Percentiles rank a stretch among this genome's conserved stretches.
Conservation (phyloP, 2,113 vertebrate genomes). For the Corydoras sp. region DNA sequence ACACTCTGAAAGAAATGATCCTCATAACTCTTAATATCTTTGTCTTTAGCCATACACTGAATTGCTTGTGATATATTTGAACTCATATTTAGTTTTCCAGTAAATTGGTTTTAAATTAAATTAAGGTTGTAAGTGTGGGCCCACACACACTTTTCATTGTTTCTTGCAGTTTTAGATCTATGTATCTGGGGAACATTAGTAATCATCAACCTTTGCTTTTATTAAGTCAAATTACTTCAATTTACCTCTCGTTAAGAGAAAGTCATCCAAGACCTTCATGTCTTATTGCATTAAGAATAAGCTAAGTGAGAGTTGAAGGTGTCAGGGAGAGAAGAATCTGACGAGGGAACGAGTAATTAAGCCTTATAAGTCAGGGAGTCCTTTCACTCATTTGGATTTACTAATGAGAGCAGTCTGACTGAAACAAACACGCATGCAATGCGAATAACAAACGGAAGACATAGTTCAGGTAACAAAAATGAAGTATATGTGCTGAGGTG, state of each 20-base stretch:
- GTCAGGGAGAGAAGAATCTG: constrained; percentile 8
- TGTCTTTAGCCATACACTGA: too few relatives aligned
- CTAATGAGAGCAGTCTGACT: constrained; percentile 22
- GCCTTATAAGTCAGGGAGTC: constrained; percentile 34
- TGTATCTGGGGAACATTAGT: too few relatives aligned
- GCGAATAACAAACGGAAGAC: constrained; percentile 24
- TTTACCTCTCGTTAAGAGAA: constrained; percentile 27
- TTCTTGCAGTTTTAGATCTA: too few relatives aligned
- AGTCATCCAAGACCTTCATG: constrained; percentile 36
- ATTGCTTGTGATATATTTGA: too few relatives aligned
- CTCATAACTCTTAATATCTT: too few relatives aligned
- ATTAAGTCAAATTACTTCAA: constrained; percentile 27
- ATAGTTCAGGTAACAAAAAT: not conserved
- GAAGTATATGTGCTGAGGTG: too few relatives aligned
- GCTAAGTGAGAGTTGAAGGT: constrained; percentile 21
- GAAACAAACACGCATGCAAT: constrained; percentile 3
- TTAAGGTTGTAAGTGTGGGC: too few relatives aligned
- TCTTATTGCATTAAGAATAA: constrained; percentile 35
- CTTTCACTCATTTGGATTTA: constrained; percentile 16
- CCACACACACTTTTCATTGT: too few relatives aligned
- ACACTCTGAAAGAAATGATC: too few relatives aligned
- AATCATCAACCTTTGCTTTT: constrained; percentile 2
- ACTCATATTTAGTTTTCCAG: too few relatives aligned
- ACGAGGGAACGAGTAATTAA: constrained; percentile 36
- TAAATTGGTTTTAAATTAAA: too few relatives aligned